These are phyloP conservation scores for Tupiocoris notatus DNA, from an alignment of 2,888 invertebrate species.

Conservation along the genomic window DNA sequence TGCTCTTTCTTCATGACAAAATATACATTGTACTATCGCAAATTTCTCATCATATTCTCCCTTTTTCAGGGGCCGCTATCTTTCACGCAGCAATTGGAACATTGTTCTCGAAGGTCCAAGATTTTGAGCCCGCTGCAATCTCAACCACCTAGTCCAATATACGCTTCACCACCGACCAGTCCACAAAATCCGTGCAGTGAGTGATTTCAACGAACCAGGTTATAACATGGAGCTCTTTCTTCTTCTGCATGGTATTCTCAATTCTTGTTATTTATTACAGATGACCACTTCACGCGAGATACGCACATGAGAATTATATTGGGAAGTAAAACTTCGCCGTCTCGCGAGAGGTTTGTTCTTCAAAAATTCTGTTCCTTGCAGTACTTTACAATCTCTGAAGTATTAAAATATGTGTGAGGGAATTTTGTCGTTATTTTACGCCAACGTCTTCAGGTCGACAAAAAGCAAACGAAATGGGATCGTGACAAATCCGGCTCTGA, in stretches of 20 bases:
- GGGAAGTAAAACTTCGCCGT: slow-evolving; percentile 57
- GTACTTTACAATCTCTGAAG: too few relatives aligned
- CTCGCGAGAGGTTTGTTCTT: slow-evolving; percentile 47
- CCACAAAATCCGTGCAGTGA: slow-evolving; percentile 62
- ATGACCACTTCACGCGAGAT: slow-evolving; percentile 83
- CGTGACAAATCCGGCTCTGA: slow-evolving; percentile 81
- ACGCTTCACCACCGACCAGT: slow-evolving; percentile 78
- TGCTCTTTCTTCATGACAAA: too few relatives aligned
- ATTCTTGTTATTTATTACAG: slow-evolving; percentile 54
- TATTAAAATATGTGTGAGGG: too few relatives aligned
- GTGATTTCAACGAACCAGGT: slow-evolving; percentile 1
- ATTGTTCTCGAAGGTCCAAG: slow-evolving; percentile 69
- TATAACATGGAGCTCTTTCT: too few relatives aligned
- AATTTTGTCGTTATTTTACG: neutral
- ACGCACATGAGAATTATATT: slow-evolving; percentile 89
- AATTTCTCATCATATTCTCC: too few relatives aligned
- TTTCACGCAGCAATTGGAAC: slow-evolving; percentile 89
- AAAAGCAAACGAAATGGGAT: slow-evolving; percentile 72
- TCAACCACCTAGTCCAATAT: slow-evolving; percentile 63
- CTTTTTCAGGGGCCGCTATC: slow-evolving; percentile 61
- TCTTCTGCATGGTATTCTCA: neutral
- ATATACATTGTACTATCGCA: too few relatives aligned
- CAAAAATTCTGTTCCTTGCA: too few relatives aligned
- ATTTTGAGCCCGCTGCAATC: slow-evolving; percentile 58
- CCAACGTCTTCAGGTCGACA: slow-evolving; percentile 10